These are phyloP conservation scores for Eulithis testata DNA, from an alignment of 2,888 invertebrate species.

Conservation along the genomic window DNA sequence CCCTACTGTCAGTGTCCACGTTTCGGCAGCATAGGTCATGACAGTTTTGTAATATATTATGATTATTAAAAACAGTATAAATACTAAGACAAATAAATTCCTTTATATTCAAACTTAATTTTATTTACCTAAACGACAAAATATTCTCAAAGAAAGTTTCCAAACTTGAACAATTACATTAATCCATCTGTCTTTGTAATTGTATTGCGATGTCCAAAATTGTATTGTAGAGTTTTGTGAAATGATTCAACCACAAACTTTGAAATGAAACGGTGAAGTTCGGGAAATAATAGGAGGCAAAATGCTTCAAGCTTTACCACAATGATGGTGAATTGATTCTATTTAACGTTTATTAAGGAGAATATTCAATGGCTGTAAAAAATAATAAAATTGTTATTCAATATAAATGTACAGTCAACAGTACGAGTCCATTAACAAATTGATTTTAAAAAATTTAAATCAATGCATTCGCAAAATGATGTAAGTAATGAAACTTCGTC, in stretches of 20 bases:
- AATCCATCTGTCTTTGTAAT: slow-evolving; percentile 44
- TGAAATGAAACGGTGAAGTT: slow-evolving; percentile 29
- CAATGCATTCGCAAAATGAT: too few species aligned
- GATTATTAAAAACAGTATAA: neutral
- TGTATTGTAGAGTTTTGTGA: slow-evolving; percentile 37
- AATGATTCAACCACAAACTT: slow-evolving; percentile 35
- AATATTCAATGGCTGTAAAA: too few species aligned
- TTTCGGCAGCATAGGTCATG: too few species aligned
- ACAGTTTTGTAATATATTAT: too few species aligned
- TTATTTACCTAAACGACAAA: slow-evolving; percentile 21
- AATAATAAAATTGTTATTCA: too few species aligned
- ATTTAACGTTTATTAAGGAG: neutral
- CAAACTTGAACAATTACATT: slow-evolving; percentile 42
- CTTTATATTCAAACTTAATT: slow-evolving; percentile 15
- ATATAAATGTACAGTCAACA: too few species aligned
- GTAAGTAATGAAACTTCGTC: too few species aligned
- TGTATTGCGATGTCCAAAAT: slow-evolving; percentile 42
- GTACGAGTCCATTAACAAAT: too few species aligned
- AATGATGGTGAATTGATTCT: slow-evolving; percentile 8
- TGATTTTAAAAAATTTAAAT: too few species aligned
- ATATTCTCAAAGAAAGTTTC: slow-evolving; percentile 38
- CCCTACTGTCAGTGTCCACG: too few species aligned
- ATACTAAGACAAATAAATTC: slow-evolving; percentile 2
- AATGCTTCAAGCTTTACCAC: slow-evolving; percentile 5
- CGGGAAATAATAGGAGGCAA: slow-evolving; percentile 24